Base-by-base conservation (phyloP, 1,140 invertebrate species). In the Brachionus rotundiformis region DNA sequence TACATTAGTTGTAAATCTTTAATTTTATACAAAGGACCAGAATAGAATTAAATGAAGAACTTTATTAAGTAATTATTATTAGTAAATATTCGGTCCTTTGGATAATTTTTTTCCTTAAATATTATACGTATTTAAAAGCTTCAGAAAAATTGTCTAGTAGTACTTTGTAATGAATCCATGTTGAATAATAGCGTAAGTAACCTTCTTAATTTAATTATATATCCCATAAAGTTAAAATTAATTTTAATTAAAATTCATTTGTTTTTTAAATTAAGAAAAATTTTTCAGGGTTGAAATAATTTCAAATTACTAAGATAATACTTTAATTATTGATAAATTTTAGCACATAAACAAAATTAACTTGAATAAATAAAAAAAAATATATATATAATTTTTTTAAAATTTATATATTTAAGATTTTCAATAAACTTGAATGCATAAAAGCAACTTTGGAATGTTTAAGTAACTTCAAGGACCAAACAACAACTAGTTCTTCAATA, bases 1-100 rank as follows among this genome's bases (percentile, higher is more conserved):
- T 44, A 44, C 68, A 73, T 44, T 73, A 73, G 41, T 73, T 44
- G 68, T 73, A 73, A 73, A 25, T 73, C n/a, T 31, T 59, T 29
- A 5, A 3, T 63, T n/a, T 7, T 11, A 33, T 63, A 29, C 29
- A 33, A 63, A 63, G 11, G 47, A 54, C 47, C 47, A 65, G 19
- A 25, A 65, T 8, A 65, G 10, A 41, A 11, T 41, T 41, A 41
- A 3, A 41, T 3, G 10, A 41, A 39, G 27, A 27, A 63, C 11
- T 63, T 54, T 8, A 19, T 59, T 33, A 13, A 63, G 29, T 8
- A n/a, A 19, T 16, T 19, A 54, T 7, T 3, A 63, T 23, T 23
- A n/a, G 19, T 61, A 25, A 61, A 61, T 31, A 13, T 36, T 39
- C 36, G 33, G 33, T 33, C 33, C 16, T 33, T n/a, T 68, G 29